These are phyloP conservation scores for Myodes glareolus DNA, from an alignment of 2,113 vertebrate species.

Conservation along the genomic window DNA sequence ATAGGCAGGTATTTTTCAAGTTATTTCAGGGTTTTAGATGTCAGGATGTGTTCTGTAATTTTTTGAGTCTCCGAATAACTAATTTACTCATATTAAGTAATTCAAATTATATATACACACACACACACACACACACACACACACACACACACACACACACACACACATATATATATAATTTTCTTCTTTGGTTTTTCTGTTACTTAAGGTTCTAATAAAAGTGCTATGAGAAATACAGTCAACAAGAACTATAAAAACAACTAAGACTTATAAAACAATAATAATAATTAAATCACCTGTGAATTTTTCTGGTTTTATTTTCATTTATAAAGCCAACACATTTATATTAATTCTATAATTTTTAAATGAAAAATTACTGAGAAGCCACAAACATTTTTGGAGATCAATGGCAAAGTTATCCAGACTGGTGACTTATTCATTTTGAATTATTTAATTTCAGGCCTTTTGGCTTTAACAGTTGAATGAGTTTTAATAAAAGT, in stretches of 20 bases:
- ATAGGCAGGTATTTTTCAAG: background rate
- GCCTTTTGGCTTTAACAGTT: background rate
- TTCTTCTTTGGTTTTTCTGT: background rate
- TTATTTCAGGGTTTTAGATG: background rate
- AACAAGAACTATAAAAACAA: background rate
- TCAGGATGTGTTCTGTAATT: background rate
- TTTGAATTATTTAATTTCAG: conserved; percentile 44
- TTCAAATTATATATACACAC: background rate
- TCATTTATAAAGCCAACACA: background rate
- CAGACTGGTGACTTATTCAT: background rate
- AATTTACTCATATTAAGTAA: background rate
- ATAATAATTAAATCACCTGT: background rate
- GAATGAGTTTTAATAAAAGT: conserved; percentile 31
- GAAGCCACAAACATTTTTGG: background rate
- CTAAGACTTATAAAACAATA: background rate
- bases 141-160: background rate
- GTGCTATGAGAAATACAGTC: background rate
- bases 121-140: no score
- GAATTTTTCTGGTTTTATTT: background rate
- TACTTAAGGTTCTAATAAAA: background rate
- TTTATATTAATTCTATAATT: conserved; percentile 4
- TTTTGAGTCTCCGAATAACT: background rate
- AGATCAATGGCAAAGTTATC: background rate
- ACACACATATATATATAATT: background rate
- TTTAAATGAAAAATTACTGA: background rate